Conservation (phyloP, 2,113 vertebrate species). For the Eulacestoma nigropectus region DNA sequence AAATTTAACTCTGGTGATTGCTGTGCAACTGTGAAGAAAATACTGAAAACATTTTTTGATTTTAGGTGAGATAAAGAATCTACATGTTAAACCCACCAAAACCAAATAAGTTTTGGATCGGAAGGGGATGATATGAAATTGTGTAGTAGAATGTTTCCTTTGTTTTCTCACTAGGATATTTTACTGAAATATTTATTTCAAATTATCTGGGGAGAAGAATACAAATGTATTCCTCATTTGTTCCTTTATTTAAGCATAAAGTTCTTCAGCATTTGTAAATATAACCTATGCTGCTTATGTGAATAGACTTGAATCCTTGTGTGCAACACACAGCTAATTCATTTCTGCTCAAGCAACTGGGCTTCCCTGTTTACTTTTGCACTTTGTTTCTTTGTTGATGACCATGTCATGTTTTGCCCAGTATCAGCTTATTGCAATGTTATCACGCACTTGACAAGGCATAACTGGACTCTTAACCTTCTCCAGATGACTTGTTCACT, state of each 20-base stretch:
- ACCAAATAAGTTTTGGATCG: background rate
- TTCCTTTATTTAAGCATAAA: background rate
- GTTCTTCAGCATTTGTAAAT: background rate
- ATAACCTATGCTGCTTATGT: background rate
- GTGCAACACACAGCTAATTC: background rate
- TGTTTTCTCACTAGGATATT: background rate
- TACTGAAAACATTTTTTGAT: background rate
- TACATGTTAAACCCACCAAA: background rate
- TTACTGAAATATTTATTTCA: background rate
- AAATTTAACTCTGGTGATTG: background rate
- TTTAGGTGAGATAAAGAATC: background rate
- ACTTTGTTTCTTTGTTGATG: background rate
- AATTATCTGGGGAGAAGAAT: background rate
- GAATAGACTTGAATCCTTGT: background rate
- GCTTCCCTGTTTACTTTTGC: background rate
- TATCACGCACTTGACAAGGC: background rate
- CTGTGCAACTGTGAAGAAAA: background rate
- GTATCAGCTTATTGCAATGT: background rate
- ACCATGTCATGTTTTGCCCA: background rate
- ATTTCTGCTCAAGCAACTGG: background rate
- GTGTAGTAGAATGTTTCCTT: background rate
- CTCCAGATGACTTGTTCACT: background rate
- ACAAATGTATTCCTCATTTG: background rate
- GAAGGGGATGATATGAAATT: background rate
- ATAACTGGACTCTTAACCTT: background rate